Evolutionary conservation across 2,797 vertebrate genomes (phyloP), one percentile per base, ranked within the genome.

Genomic region (Myoxocephalus aenaeus): DNA sequence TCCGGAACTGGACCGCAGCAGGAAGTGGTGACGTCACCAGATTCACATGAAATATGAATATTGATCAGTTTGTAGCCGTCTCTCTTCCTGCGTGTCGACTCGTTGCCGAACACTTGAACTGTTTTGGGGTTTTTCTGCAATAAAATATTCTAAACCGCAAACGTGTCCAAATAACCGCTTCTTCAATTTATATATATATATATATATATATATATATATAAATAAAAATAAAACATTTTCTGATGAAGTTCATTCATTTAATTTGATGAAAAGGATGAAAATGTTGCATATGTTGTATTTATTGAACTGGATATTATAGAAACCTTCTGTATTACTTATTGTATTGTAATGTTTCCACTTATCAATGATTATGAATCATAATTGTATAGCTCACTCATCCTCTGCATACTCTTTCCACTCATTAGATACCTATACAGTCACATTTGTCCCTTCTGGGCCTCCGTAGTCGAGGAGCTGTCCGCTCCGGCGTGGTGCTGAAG

Each of bases 401-500:
- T 27, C 9, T 58, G 20, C 53, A 54, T 42, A 42, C 4, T 44
- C 18, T 20, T 9, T 48, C 18, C 18, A 48, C 8, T 42, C 48
- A 17, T 38, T n/a, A 42, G 38, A 29, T 50, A 15, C 18, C 22
- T 7, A 25, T 1, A 15, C 46, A 20, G 40, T 7, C 1, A 62
- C 20, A 13, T 67, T 18, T 70, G 65, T 58, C 70, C 0, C 63
- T 9, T 22, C 57, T 5, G 15, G 69, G 68, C 0, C 65, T 61
- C 75, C 63, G 1, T 53, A 79, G 9, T 0, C 9, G 32, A 34
- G 5, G 90, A 87, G 92, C 92, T 91, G 88, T 90, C 90, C 84
- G 54, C n/a, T 64, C 56, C 73, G 15, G 48, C 9, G 65, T 64
- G 87, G 91, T 91, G 85, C 91, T 92, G 92, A 92, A 90, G 48